These are phyloP conservation scores for Lophotriccus pileatus DNA, from an alignment of 2,797 vertebrate genomes.

Conservation along the genomic window DNA sequence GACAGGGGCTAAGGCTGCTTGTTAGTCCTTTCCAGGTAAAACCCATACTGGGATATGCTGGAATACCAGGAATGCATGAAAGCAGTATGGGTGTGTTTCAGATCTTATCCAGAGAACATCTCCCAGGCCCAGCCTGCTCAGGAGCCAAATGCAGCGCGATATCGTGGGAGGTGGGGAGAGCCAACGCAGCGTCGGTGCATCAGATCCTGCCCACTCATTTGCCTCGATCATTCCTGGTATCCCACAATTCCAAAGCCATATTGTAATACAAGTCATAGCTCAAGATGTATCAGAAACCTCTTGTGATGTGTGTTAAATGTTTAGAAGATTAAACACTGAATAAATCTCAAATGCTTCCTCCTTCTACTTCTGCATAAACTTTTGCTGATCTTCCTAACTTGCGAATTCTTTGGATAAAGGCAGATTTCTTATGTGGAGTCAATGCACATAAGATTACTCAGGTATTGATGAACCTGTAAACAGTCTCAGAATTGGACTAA, in stretches of 20 bases:
- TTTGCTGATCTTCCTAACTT: neutral
- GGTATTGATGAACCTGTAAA: neutral
- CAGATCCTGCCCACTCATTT: neutral
- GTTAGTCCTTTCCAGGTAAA: neutral
- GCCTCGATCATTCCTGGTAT: neutral
- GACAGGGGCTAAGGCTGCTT: neutral
- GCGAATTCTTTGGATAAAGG: neutral
- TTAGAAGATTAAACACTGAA: neutral
- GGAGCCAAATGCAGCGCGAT: neutral
- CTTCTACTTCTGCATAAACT: neutral
- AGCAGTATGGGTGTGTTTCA: neutral
- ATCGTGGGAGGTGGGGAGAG: neutral
- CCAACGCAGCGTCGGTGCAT: neutral
- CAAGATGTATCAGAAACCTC: neutral
- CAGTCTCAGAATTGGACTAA: neutral
- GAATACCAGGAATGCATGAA: neutral
- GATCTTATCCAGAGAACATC: neutral
- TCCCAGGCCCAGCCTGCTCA: neutral
- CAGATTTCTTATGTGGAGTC: neutral
- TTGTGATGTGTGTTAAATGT: neutral
- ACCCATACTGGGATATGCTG: neutral
- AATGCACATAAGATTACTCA: neutral
- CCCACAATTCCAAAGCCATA: neutral
- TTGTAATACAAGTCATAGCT: neutral
- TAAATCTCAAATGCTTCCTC: neutral